Percentiles rank a stretch among this genome's conserved stretches.
Evolutionary conservation across 2,113 vertebrate genomes (phyloP).

Genomic region (Drymodes brunneopygia): DNA sequence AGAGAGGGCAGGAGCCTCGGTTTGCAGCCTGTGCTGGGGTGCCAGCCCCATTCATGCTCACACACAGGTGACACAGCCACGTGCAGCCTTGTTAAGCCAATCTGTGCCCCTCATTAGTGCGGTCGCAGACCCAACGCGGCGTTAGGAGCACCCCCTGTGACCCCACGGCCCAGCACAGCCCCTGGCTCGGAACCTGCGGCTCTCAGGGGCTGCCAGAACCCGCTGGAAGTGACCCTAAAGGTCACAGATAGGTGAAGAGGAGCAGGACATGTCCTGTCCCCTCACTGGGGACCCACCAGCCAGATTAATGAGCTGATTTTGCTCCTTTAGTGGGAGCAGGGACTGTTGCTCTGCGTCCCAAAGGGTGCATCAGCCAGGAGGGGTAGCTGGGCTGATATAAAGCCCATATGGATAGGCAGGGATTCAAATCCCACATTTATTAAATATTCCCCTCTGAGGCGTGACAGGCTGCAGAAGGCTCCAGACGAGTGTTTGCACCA

Average conservation of each 20-base stretch:
- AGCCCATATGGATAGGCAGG: neutral
- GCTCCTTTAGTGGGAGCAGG: neutral
- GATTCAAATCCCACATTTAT: neutral
- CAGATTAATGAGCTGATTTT: fast-evolving
- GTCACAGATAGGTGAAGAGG: fast-evolving
- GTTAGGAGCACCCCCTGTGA: neutral
- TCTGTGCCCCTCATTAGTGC: slow-evolving; percentile 72
- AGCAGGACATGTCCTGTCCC: fast-evolving
- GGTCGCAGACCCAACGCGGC: slow-evolving; percentile 41
- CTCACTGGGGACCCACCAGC: neutral
- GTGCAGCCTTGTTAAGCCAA: slow-evolving; percentile 74
- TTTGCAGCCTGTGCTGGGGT: neutral
- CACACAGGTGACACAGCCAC: slow-evolving; percentile 73
- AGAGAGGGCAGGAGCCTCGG: neutral
- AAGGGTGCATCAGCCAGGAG: fast-evolving
- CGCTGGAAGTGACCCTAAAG: neutral
- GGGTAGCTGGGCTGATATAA: fast-evolving
- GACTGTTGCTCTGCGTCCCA: fast-evolving
- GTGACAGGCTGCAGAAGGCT: fast-evolving
- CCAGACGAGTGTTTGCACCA: neutral
- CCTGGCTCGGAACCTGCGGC: slow-evolving; percentile 25
- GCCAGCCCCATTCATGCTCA: slow-evolving; percentile 82
- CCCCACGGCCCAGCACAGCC: neutral
- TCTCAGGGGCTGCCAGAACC: fast-evolving
- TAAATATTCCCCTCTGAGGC: neutral